A percentile compares a stretch with the other conserved stretches of the same genome.
These are phyloP conservation scores for Euglossa dilemma DNA, from an alignment of 1,140 invertebrate species.

Conservation along the genomic window DNA sequence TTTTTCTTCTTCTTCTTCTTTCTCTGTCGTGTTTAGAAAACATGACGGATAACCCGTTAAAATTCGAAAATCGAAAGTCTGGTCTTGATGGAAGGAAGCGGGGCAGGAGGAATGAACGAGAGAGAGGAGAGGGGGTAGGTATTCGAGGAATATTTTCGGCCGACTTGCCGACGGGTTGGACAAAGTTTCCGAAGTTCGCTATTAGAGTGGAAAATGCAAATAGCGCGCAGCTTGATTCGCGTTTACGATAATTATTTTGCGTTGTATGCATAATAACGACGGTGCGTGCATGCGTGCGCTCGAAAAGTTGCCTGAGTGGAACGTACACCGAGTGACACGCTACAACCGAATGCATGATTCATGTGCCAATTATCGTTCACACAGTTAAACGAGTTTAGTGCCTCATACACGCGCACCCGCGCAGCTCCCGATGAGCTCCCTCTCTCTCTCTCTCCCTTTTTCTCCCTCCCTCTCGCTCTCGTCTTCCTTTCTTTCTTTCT, in stretches of 20 bases:
- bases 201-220: constrained; percentile 42
- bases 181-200: constrained; percentile 30
- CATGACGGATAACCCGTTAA: too few species aligned
- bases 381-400: constrained; percentile 63
- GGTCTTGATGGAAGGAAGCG: too few species aligned
- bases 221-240: constrained; percentile 57
- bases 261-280: constrained; percentile 75
- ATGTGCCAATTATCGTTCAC: constrained; percentile 77
- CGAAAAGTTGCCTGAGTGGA: constrained; percentile 58
- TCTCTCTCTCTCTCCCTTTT: neutral
- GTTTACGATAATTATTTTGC: constrained; percentile 73
- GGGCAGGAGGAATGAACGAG: too few species aligned
- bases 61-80: too few species aligned
- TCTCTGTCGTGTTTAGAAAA: too few species aligned
- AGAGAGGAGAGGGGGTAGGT: too few species aligned
- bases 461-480: neutral
- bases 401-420: neutral
- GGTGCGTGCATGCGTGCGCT: constrained; percentile 42
- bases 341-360: constrained; percentile 76
- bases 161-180: neutral
- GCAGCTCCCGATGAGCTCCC: neutral
- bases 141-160: neutral
- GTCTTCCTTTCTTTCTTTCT: too few species aligned
- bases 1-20: too few species aligned
- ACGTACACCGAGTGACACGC: constrained; percentile 53